Percentiles rank a stretch among this genome's conserved stretches.
phyloP scores from a whole-genome alignment of 2,113 vertebrate species.

The Apodemus sylvaticus region DNA sequence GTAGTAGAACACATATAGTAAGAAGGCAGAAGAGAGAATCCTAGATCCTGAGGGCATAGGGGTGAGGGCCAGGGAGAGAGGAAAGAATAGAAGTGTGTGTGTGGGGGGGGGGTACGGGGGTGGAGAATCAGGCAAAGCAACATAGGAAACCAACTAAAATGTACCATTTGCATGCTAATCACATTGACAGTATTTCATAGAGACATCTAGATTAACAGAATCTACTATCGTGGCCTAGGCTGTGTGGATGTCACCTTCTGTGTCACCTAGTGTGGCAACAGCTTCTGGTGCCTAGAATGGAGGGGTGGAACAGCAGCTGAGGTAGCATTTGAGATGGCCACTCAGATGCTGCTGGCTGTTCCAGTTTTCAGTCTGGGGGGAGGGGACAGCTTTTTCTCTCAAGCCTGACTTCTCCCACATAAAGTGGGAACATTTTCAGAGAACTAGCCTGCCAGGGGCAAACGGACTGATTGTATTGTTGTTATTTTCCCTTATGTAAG shows the following conservation, averaged over 20 bases:
- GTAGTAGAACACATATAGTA: neutral
- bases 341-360: neutral
- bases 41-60: neutral
- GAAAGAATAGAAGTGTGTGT: no score
- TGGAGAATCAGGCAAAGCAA: no score
- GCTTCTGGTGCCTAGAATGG: rapidly evolving
- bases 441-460: neutral
- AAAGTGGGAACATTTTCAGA: neutral
- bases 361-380: neutral
- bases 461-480: neutral
- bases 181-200: neutral
- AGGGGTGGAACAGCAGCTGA: no score
- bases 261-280: neutral
- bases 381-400: neutral
- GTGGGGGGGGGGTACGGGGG: rapidly evolving
- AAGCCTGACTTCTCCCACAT: neutral
- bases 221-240: neutral
- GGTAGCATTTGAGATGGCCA: neutral
- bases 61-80: neutral
- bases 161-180: neutral
- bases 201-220: neutral
- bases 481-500: neutral
- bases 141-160: neutral
- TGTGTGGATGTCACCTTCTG: rapidly evolving
- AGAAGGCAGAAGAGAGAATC: neutral